Conservation (phyloP, 2,797 vertebrate genomes). For the Poecilia velifera region DNA sequence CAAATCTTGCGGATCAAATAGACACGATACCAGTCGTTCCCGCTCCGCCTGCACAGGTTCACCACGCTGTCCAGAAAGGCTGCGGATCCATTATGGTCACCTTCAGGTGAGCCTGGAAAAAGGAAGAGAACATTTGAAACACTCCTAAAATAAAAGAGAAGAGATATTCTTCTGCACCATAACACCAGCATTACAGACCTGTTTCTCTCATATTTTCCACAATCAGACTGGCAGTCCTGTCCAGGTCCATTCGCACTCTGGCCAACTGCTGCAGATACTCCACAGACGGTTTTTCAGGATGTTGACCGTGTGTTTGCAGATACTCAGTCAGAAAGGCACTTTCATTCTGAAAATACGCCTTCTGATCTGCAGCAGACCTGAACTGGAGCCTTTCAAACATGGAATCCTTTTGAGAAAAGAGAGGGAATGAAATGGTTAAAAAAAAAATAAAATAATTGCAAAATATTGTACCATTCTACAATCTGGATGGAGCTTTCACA, state of each 20-base stretch:
- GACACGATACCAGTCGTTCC: conserved; percentile 88
- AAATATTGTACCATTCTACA: background rate
- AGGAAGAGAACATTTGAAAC: background rate
- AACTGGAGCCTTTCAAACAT: conserved; percentile 86
- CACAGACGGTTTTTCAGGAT: conserved; percentile 67
- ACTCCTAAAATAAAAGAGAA: background rate
- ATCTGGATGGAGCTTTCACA: background rate
- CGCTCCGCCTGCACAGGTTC: conserved; percentile 70
- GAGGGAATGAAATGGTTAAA: background rate
- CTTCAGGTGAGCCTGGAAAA: conserved; percentile 39
- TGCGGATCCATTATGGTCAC: conserved; percentile 17
- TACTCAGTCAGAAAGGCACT: conserved; percentile 77
- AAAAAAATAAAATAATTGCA: background rate
- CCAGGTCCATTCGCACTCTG: conserved; percentile 85
- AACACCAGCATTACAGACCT: conserved; percentile 48
- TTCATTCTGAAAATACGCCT: conserved; percentile 70
- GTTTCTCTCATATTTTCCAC: conserved; percentile 43
- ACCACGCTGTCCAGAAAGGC: conserved; percentile 73
- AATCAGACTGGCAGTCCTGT: conserved; percentile 81
- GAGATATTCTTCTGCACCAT: background rate
- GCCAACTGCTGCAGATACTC: conserved; percentile 88
- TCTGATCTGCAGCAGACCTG: conserved; percentile 54
- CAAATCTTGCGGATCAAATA: conserved; percentile 89
- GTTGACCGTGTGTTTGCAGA: background rate
- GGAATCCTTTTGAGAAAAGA: conserved; percentile 83